Percentiles rank a stretch among this genome's conserved stretches.
phyloP scores from a whole-genome alignment of 64 coral and sea anemone genomes.

The Pachyseris speciosa region DNA sequence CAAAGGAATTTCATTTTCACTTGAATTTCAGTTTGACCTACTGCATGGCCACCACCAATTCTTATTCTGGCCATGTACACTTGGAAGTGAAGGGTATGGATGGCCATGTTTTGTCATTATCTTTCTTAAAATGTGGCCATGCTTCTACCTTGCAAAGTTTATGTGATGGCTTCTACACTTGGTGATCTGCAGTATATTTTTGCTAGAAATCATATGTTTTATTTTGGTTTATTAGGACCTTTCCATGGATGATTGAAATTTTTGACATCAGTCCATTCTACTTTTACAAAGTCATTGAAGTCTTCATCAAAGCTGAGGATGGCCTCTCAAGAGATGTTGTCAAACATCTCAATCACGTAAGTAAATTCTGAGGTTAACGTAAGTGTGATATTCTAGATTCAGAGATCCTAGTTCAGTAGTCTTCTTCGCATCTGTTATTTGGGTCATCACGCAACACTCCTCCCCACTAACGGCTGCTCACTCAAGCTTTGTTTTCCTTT shows the following conservation, averaged over 20 bases:
- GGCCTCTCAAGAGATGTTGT: slow-evolving; percentile 97
- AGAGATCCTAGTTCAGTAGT: neutral
- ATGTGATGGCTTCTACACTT: neutral
- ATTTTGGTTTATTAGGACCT: slow-evolving; percentile 67
- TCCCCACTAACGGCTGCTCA: too few relatives aligned
- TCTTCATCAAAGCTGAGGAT: slow-evolving; percentile 96
- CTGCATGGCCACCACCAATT: too few relatives aligned
- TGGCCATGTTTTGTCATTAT: too few relatives aligned
- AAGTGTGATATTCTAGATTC: neutral
- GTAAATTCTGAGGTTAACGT: neutral
- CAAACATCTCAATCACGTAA: slow-evolving; percentile 98
- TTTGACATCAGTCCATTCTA: slow-evolving; percentile 87
- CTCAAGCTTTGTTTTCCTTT: too few relatives aligned
- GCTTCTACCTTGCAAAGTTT: too few relatives aligned
- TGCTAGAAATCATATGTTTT: neutral
- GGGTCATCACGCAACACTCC: too few relatives aligned
- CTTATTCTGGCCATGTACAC: too few relatives aligned
- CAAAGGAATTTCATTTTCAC: too few relatives aligned
- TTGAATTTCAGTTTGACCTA: too few relatives aligned
- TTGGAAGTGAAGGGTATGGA: too few relatives aligned
- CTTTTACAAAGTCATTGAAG: slow-evolving; percentile 96
- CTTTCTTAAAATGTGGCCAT: too few relatives aligned
- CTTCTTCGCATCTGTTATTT: too few relatives aligned
- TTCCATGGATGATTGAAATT: slow-evolving; percentile 93
- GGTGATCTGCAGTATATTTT: neutral